phyloP scores from a whole-genome alignment of 2,888 invertebrate species.

The Leptopterna dolabrata region DNA sequence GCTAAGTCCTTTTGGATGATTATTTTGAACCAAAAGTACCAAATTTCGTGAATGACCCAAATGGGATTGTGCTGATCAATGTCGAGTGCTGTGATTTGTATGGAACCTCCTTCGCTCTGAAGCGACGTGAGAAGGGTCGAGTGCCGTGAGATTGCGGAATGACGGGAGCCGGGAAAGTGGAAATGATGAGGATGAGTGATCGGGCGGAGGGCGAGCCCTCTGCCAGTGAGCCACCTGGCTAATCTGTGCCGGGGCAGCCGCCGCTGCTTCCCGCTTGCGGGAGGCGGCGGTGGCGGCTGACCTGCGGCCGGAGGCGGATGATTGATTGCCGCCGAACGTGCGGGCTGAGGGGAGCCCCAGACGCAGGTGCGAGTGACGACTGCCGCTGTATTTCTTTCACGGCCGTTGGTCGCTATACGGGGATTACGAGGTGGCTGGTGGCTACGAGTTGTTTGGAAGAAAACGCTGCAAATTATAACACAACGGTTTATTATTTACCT shows the following conservation, averaged over 20 bases:
- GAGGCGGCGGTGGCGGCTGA: background rate
- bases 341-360: background rate
- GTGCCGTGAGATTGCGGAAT: background rate
- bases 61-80: no score
- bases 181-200: background rate
- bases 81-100: no score
- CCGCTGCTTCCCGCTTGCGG: background rate
- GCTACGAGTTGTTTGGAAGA: no score
- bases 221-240: no score
- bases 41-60: no score
- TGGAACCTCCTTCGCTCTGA: background rate
- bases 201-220: no score
- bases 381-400: background rate
- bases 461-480: no score
- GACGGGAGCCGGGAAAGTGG: background rate
- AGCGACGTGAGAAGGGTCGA: background rate
- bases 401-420: background rate
- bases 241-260: background rate
- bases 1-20: no score
- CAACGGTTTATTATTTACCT: no score
- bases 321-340: background rate
- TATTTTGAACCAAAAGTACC: no score
- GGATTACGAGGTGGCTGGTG: background rate
- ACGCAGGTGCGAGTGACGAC: background rate
- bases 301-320: background rate